Base-by-base conservation (phyloP, 2,797 vertebrate species). In the Galago senegalensis region DNA sequence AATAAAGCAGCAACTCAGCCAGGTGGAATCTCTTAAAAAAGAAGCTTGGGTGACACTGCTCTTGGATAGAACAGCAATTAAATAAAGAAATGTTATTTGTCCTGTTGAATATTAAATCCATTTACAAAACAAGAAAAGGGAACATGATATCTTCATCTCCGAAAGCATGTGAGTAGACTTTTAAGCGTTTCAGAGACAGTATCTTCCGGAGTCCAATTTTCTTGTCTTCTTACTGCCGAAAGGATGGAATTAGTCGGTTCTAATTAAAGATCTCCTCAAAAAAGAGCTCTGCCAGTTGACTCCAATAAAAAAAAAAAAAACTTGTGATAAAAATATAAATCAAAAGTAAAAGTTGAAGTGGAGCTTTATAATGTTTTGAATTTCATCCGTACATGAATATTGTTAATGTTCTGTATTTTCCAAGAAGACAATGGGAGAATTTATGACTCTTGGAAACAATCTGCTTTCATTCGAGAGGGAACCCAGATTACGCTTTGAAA, bases 401-500 rank as follows among this genome's bases (percentile, higher is more conserved):
- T 40, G 89, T 89, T 93, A 97, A 89, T 96, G 84, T 86, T 95
- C 96, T 60, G 80, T 81, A 92, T 95, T 97, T 84, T 92, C 82
- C 86, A 93, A 53, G 83, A 97, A 67, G 70, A 94, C 43, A 88
- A 96, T 96, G 95, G 29, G 81, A 90, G 60, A 75, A 97, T 98
- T 97, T 97, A 97, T 95, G 97, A 40, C 72, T 91, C 97, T 97
- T 93, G 93, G 94, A 97, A 95, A 87, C 85, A 75, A 92, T 96
- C 70, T 81, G 65, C 95, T 95, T 95, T 96, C 79, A 92, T 93
- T 93, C 96, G 94, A 79, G 53, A 89, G 95, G 84, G 92, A 94
- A 75, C 83, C 81, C 80, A n/a, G 79, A 80, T 96, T 94, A 96
- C 89, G 94, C 91, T 97, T 77, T 98, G 96, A 98, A 97, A 96